Base-by-base conservation (phyloP, 2,113 vertebrate species). In the Mustela lutreola region DNA sequence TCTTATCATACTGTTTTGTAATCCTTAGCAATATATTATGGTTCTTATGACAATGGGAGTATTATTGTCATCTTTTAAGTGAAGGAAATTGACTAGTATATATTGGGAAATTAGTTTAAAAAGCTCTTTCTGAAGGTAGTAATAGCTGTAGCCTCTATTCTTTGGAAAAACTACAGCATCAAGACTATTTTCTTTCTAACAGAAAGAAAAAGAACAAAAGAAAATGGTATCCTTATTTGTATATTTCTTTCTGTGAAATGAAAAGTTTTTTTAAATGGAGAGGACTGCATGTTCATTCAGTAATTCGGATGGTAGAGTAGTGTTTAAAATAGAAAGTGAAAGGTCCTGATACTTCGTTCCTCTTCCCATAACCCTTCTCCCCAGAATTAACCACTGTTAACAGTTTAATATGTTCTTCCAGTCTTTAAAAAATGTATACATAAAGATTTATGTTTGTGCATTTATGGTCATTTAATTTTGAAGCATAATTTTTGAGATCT, bases 191-290 rank as follows among this genome's bases (percentile, higher is more conserved):
- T 88, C 8, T 91, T 63, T 94, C 26, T 86, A 79, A 53, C 33
- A 71, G 70, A 87, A 87, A 73, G 18, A 53, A 73, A 48, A 39
- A 48, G 45, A 79, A 56, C 36, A 71, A 76, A 87, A 73, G 18
- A 53, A 73, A 48, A n/a, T 42, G 58, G 1, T 87, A 31, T 93
- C 15, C 22, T 63, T 50, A 45, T 78, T 93, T 95, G 16, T 70
- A 22, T 97, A 70, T 53, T 83, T 42, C 7, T 95, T 91, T 82
- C 92, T 76, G 48, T 60, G 80, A 97, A 94, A 67, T 92, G 26
- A 79, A 50, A 92, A 70, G 24, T 80, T 58, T 9, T 84, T 90
- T 95, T 62, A 78, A 76, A 31, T 89, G 36, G 84, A 83, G 94
- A 94, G 3, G 21, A 75, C 16, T 80, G 10, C 39, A 80, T 53